Conservation (phyloP, 2,113 vertebrate species). For the Aspidoscelis tigris region DNA sequence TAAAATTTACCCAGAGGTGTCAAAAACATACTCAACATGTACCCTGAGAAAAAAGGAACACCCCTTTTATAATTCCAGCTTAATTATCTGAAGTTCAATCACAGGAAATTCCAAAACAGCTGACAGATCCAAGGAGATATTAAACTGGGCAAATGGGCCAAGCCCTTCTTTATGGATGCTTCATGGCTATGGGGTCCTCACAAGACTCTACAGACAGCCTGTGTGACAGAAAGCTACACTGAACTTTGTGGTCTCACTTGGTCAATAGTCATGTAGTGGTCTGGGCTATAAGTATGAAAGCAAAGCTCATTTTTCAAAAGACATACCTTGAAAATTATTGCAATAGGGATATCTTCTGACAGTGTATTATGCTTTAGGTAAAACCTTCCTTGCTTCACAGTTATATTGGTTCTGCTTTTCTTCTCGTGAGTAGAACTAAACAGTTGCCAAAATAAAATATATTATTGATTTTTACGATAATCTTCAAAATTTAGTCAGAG, state of each 20-base stretch:
- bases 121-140: background rate
- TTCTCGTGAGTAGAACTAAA: constrained; percentile 98
- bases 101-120: background rate
- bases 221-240: background rate
- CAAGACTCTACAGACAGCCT: background rate
- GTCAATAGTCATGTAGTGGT: background rate
- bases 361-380: constrained; percentile 96
- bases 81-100: background rate
- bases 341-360: constrained; percentile 96
- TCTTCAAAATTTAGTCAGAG: background rate
- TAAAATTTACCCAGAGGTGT: background rate
- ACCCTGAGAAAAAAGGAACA: too few species aligned
- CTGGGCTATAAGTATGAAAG: background rate
- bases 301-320: background rate
- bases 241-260: background rate
- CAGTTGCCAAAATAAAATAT: constrained; percentile 37
- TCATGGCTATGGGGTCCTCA: too few species aligned
- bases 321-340: constrained; percentile 96
- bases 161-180: too few species aligned
- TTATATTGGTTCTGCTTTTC: constrained; percentile 97
- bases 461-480: background rate
- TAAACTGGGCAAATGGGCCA: too few species aligned
- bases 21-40: too few species aligned
- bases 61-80: background rate
- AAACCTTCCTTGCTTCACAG: constrained; percentile 94